Evolutionary conservation across 2,797 vertebrate species (phyloP).

Genomic region (Molossus molossus): DNA sequence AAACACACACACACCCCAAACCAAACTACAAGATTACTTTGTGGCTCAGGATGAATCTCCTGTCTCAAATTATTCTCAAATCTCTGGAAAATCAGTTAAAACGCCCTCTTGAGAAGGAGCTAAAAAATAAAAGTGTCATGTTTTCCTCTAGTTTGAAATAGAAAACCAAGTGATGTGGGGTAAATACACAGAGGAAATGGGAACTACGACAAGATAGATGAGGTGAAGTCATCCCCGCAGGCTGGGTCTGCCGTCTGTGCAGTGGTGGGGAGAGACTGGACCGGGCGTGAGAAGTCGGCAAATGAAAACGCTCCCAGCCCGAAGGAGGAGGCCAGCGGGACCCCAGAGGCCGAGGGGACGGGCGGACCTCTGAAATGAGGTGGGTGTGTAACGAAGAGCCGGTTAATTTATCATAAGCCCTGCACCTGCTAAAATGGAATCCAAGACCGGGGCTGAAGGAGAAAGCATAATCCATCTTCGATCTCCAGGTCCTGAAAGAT

Average conservation of each 20-base stretch:
- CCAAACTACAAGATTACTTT: background rate
- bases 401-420: background rate
- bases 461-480: background rate
- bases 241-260: background rate
- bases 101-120: conserved; percentile 30
- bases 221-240: conserved; percentile 53
- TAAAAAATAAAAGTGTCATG: conserved; percentile 45
- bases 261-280: background rate
- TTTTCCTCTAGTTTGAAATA: conserved; percentile 66
- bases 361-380: background rate
- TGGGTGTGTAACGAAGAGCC: background rate
- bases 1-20: background rate
- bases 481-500: background rate
- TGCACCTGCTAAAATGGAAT: conserved; percentile 13
- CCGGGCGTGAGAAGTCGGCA: background rate
- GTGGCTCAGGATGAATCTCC: conserved; percentile 49
- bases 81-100: conserved; percentile 61
- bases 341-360: background rate
- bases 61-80: conserved; percentile 4
- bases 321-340: background rate
- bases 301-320: background rate
- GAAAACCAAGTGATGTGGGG: conserved; percentile 65
- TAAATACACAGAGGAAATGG: conserved; percentile 40
- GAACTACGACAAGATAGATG: conserved; percentile 67
- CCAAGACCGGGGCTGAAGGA: background rate